Base-by-base conservation (phyloP, 2,113 vertebrate species). In the Clarias magur region DNA sequence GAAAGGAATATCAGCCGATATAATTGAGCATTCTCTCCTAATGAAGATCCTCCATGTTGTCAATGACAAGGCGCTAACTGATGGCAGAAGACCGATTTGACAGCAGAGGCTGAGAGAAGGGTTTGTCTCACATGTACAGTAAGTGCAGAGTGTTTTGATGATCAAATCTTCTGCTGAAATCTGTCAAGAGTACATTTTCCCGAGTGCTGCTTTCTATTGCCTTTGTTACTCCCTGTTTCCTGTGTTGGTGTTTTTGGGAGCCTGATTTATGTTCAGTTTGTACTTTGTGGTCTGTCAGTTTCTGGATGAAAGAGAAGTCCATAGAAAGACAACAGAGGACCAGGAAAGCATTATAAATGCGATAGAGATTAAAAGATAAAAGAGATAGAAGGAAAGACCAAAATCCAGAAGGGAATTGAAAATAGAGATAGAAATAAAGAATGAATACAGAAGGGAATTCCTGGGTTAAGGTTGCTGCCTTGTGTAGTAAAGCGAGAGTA, bases 1-100 rank as follows among this genome's bases (percentile, higher is more conserved):
- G 95, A 95, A 95, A 94, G 91, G 92, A 95, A 94, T 94, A 95
- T 95, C 92, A 95, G 94, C 92, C 92, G 92, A 95, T 95, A 95
- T 96, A 96, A 96, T 94, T 94, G 93, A 95, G 94, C 93, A 94
- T 94, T 96, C 94, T 94, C 91, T 88, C 81, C 94, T 96, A 95
- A 96, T 96, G 94, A 96, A 95, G 94, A 95, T 95, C 91, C 94
- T 94, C 92, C 89, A 93, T 94, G 92, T 94, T 95, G 94, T 94
- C 91, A 93, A 89, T 94, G 91, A 90, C 87, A 89, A 95, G 94
- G 94, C 91, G 93, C 94, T 95, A 95, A 95, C 95, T 95, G 94
- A 93, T 27, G 88, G 88, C 88, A 91, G 92, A 92, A 83, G 72
- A 88, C 86, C 89, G 83, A 84, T 88, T 86, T 38, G 73, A 38